Percentiles rank a stretch among this genome's conserved stretches.
Evolutionary conservation across 2,113 vertebrate species (phyloP).

Genomic region (Peromyscus leucopus): DNA sequence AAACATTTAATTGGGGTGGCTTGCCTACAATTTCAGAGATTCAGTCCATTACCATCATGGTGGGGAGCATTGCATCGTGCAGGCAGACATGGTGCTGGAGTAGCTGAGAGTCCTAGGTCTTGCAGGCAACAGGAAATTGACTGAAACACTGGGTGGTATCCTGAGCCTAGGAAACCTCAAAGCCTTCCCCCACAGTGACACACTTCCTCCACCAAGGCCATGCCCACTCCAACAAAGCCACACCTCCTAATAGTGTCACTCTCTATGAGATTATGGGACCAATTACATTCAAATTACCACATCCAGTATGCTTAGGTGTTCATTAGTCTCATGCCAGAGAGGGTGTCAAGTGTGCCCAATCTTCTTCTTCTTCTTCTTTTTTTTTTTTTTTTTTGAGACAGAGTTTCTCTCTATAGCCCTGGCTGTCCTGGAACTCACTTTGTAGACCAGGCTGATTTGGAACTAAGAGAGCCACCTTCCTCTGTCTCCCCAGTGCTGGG

Average conservation of each 20-base stretch:
- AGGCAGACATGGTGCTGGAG: not conserved
- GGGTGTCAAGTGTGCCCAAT: not conserved
- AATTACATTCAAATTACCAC: not conserved
- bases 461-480: not conserved
- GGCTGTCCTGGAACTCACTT: too few relatives aligned
- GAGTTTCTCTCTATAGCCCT: too few relatives aligned
- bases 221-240: not conserved
- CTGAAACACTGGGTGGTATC: not conserved
- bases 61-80: not conserved
- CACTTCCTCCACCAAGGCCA: not conserved
- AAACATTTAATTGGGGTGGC: not conserved
- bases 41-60: not conserved
- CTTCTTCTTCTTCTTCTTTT: too few relatives aligned
- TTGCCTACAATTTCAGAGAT: not conserved
- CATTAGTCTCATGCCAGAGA: not conserved
- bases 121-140: not conserved
- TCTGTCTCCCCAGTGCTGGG: not conserved
- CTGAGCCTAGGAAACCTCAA: not conserved
- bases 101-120: not conserved
- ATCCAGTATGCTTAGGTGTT: not conserved
- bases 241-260: not conserved
- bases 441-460: not conserved
- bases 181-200: not conserved
- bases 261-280: not conserved
- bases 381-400: too few relatives aligned